A percentile compares a stretch with the other conserved stretches of the same genome.
Conservation (phyloP, 2,888 invertebrate species). For the Neuroscelio doddi region DNA sequence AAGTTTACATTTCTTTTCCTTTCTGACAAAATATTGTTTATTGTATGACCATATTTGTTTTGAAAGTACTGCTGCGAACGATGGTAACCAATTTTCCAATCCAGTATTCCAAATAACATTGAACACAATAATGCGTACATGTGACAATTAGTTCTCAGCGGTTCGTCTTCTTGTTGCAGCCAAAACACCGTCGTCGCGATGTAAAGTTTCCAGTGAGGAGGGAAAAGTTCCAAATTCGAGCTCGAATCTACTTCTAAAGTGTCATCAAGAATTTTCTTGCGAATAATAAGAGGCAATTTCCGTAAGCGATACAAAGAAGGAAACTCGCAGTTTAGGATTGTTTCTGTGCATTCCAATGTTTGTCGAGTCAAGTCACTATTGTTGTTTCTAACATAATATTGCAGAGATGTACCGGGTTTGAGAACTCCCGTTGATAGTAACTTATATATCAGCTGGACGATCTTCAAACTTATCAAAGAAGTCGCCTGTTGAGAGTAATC, state of each 20-base stretch:
- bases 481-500: slow-evolving; percentile 77
- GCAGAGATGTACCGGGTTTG: slow-evolving; percentile 49
- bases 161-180: slow-evolving; percentile 70
- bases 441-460: slow-evolving; percentile 77
- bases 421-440: slow-evolving; percentile 59
- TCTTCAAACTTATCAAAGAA: slow-evolving; percentile 76
- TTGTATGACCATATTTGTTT: slow-evolving; percentile 71
- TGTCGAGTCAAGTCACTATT: slow-evolving; percentile 48
- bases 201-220: slow-evolving; percentile 76
- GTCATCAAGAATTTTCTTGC: slow-evolving; percentile 71
- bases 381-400: slow-evolving; percentile 61
- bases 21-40: slow-evolving; percentile 14
- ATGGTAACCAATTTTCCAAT: slow-evolving; percentile 75
- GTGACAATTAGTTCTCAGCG: slow-evolving; percentile 71
- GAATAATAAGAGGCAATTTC: slow-evolving; percentile 51
- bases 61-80: slow-evolving; percentile 73
- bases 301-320: slow-evolving; percentile 66
- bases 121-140: slow-evolving; percentile 77
- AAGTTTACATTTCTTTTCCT: not conserved
- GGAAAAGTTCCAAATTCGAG: slow-evolving; percentile 71
- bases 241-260: slow-evolving; percentile 72
- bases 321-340: slow-evolving; percentile 49
- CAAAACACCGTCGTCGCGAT: slow-evolving; percentile 77
- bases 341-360: slow-evolving; percentile 22
- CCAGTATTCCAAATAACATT: slow-evolving; percentile 76